Evolutionary conservation across 1,140 invertebrate genomes (phyloP).

Genomic region (Drosophila ambigua): DNA sequence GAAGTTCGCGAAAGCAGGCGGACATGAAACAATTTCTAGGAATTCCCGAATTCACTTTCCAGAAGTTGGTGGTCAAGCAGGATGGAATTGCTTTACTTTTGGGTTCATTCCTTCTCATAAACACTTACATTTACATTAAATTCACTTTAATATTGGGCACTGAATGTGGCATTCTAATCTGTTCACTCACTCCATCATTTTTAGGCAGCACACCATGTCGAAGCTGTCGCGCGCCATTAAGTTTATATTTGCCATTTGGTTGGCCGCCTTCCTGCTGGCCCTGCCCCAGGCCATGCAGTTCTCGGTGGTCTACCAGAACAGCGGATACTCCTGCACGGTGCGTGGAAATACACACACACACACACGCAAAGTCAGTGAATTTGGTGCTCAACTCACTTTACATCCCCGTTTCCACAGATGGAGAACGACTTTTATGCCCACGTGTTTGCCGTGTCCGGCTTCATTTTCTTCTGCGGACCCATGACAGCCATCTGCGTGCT

Average conservation of each 20-base stretch:
- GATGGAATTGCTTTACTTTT: too few relatives aligned
- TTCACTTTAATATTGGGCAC: slow-evolving; percentile 30
- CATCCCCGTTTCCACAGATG: slow-evolving; percentile 61
- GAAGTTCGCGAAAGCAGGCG: too few relatives aligned
- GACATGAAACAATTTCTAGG: too few relatives aligned
- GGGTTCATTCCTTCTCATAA: neutral
- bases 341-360: slow-evolving; percentile 12
- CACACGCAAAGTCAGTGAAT: neutral
- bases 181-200: slow-evolving; percentile 38
- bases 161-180: slow-evolving; percentile 30
- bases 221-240: slow-evolving; percentile 90
- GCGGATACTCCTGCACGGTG: slow-evolving; percentile 84
- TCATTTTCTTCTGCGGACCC: slow-evolving; percentile 93
- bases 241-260: slow-evolving; percentile 89
- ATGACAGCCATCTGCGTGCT: slow-evolving; percentile 93
- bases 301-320: slow-evolving; percentile 85
- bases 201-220: slow-evolving; percentile 90
- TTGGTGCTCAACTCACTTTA: slow-evolving; percentile 2
- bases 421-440: slow-evolving; percentile 87
- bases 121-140: slow-evolving; percentile 13
- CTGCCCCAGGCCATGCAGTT: slow-evolving; percentile 91
- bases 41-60: too few relatives aligned
- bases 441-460: slow-evolving; percentile 92
- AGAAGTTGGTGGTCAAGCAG: too few relatives aligned
- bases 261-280: slow-evolving; percentile 89